Evolutionary conservation across 2,113 vertebrate species (phyloP), one percentile per base, ranked within the genome.

Genomic region (Vidua chalybeata): DNA sequence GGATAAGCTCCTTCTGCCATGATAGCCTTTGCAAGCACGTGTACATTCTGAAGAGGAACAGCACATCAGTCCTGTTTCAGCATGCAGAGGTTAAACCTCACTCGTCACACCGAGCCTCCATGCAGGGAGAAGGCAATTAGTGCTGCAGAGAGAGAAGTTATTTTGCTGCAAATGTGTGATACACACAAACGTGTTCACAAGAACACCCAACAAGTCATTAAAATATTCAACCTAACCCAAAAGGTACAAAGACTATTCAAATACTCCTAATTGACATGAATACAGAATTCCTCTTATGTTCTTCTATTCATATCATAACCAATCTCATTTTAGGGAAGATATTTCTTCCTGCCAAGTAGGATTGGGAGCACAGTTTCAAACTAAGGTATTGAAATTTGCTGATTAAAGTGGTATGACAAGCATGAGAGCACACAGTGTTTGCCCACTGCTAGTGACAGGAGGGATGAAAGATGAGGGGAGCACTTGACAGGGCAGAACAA

Each of bases 61-160:
- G 15, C 41, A 45, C 16, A 6, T 23, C 2, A 14, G 41, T 45
- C n/a, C 17, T 41, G 2, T 22, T 66, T 15, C 63, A 46, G 35
- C 1, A 3, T 7, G 35, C 37, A 46, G 51, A 45, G 37, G 28
- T 81, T 35, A 51, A 58, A 67, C 0, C 0, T 43, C 3, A 0
- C 15, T 45, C 58, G 48, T 54, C 55, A 35, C 0, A 0, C 37
- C 2, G 2, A 18, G 28, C 39, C 30, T 63, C 41, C 62, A 46
- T 1, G 2, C 14, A 35, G 28, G 7, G 37, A 89, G 37, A 14
- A 68, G 51, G 33, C n/a, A 62, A 13, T 13, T 37, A 81, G 8
- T 31, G 28, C 41, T 52, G 30, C 56, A 77, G 22, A 56, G 58
- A 69, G 20, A 46, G 12, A 62, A 54, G 46, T 41, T 90, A 11